Percentiles rank a stretch among this genome's conserved stretches.
Evolutionary conservation across 2,113 vertebrate genomes (phyloP).

Genomic region (Tetrax tetrax): DNA sequence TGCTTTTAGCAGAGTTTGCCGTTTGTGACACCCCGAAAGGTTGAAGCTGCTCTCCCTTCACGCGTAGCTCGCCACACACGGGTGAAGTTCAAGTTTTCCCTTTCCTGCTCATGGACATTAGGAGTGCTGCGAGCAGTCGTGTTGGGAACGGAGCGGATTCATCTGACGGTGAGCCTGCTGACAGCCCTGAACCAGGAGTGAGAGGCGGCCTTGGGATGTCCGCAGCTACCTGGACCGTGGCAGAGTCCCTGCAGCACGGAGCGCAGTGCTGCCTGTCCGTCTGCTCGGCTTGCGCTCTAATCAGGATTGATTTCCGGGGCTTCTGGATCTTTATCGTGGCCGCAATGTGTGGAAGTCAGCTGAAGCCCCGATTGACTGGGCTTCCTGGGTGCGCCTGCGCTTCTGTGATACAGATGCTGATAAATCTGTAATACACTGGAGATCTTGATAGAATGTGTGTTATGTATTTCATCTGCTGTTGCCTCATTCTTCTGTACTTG

Average conservation of each 20-base stretch:
- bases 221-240: rapidly evolving
- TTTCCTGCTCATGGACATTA: rapidly evolving
- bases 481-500: neutral
- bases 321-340: neutral
- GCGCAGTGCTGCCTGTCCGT: rapidly evolving
- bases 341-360: neutral
- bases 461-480: neutral
- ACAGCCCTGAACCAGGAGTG: rapidly evolving
- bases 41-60: neutral
- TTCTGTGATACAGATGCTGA: neutral
- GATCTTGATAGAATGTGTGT: neutral
- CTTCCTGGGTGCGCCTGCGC: neutral
- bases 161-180: neutral
- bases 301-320: neutral
- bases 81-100: neutral
- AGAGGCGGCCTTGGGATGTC: neutral
- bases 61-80: rapidly evolving
- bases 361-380: neutral
- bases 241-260: rapidly evolving
- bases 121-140: neutral
- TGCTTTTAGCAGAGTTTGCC: neutral
- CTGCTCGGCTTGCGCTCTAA: neutral
- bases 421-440: neutral
- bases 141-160: neutral
- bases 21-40: rapidly evolving